phyloP scores from a whole-genome alignment of 2,797 vertebrate species.

The Poeciliopsis presidionis region DNA sequence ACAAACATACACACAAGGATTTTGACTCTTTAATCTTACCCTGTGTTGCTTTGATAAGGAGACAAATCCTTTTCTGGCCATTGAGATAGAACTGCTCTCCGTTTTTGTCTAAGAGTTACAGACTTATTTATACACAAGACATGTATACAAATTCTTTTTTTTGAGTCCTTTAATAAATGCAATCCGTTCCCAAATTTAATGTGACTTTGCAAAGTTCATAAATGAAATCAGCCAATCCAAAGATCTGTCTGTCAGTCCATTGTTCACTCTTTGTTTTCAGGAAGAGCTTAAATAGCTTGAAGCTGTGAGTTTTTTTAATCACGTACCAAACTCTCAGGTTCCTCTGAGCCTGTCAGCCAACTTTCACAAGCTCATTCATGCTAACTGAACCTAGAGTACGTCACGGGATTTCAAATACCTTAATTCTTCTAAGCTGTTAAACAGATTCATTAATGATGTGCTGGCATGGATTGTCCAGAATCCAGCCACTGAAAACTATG shows the following conservation, averaged over 20 bases:
- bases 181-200: constrained; percentile 61
- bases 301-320: constrained; percentile 15
- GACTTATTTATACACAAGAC: constrained; percentile 76
- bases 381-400: constrained; percentile 37
- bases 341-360: constrained; percentile 50
- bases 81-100: constrained; percentile 74
- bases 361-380: constrained; percentile 33
- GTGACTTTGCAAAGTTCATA: constrained; percentile 74
- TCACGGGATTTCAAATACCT: constrained; percentile 45
- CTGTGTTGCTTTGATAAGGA: constrained; percentile 82
- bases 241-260: constrained; percentile 23
- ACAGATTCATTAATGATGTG: neutral
- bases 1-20: constrained; percentile 69
- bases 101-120: constrained; percentile 78
- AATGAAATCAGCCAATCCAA: constrained; percentile 46
- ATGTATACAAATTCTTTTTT: constrained; percentile 73
- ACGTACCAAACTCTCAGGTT: constrained; percentile 26
- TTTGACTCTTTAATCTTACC: constrained; percentile 82
- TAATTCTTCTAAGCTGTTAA: neutral
- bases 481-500: neutral
- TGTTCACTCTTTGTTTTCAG: constrained; percentile 8
- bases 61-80: constrained; percentile 72
- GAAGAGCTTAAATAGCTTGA: constrained; percentile 23
- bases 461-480: neutral
- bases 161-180: constrained; percentile 57